Conservation (phyloP, 2,797 vertebrate genomes). For the Bucorvus abyssinicus region DNA sequence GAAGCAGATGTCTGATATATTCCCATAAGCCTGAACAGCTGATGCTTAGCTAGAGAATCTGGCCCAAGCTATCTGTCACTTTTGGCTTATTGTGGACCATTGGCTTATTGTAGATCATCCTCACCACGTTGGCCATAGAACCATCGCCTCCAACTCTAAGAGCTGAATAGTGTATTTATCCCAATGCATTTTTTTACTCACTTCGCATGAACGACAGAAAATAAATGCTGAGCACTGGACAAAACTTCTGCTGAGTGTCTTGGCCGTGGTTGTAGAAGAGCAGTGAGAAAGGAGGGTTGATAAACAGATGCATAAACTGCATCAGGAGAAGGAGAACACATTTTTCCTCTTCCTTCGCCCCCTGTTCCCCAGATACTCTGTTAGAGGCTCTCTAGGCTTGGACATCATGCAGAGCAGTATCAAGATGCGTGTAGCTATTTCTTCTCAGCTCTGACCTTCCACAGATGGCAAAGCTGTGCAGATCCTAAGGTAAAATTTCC, state of each 20-base stretch:
- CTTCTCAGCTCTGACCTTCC: not conserved
- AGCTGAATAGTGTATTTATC: not conserved
- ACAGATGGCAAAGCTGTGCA: not conserved
- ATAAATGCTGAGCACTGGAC: not conserved
- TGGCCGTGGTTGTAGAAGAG: fast-evolving
- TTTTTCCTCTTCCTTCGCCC: not conserved
- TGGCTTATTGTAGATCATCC: not conserved
- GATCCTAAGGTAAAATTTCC: not conserved
- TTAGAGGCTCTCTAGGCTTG: not conserved
- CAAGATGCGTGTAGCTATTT: not conserved
- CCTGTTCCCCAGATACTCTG: fast-evolving
- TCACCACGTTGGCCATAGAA: fast-evolving
- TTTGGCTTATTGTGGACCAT: not conserved
- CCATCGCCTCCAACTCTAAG: not conserved
- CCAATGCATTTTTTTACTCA: not conserved
- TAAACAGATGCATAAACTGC: not conserved
- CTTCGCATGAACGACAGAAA: not conserved
- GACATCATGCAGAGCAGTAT: not conserved
- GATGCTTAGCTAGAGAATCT: not conserved
- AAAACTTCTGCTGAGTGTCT: not conserved
- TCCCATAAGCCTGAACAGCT: not conserved
- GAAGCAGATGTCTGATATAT: fast-evolving
- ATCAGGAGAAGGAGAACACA: not conserved
- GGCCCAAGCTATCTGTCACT: not conserved
- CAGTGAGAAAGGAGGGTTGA: not conserved